phyloP scores from a whole-genome alignment of 2,113 vertebrate genomes.

The Sphyrna mokarran region DNA sequence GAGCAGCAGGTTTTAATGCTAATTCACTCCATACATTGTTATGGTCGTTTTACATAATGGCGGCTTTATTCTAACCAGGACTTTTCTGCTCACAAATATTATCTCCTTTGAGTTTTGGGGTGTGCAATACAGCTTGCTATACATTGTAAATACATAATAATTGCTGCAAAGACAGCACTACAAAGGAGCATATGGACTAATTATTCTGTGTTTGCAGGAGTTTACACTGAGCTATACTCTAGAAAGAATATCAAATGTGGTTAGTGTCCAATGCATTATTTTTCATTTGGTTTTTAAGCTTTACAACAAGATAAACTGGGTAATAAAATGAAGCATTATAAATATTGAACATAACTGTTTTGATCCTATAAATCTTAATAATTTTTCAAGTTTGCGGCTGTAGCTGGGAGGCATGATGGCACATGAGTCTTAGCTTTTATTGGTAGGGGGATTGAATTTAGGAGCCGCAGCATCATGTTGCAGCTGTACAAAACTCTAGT shows the following conservation, averaged over 20 bases:
- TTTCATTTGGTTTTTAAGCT: background rate
- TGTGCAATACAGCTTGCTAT: background rate
- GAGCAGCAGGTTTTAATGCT: background rate
- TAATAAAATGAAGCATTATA: background rate
- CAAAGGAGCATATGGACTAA: background rate
- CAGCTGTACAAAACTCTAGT: too few relatives aligned
- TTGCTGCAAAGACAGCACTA: background rate
- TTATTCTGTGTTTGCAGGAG: background rate
- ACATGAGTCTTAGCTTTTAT: fast-evolving
- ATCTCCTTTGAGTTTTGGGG: background rate
- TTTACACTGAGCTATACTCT: background rate
- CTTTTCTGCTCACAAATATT: background rate
- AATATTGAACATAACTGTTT: background rate
- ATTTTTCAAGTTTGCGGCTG: too few relatives aligned
- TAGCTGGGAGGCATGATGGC: too few relatives aligned
- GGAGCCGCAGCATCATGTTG: too few relatives aligned
- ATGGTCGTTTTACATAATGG: background rate
- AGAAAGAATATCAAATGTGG: background rate
- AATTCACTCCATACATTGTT: background rate
- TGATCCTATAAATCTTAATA: background rate
- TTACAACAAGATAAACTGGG: background rate
- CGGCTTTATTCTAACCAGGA: background rate
- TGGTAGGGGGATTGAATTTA: too few relatives aligned
- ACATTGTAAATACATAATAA: background rate
- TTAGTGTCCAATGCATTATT: background rate